Evolutionary conservation across 37 sponge, comb jelly and placozoan species (phyloP).

Genomic region (Mnemiopsis leidyi): DNA sequence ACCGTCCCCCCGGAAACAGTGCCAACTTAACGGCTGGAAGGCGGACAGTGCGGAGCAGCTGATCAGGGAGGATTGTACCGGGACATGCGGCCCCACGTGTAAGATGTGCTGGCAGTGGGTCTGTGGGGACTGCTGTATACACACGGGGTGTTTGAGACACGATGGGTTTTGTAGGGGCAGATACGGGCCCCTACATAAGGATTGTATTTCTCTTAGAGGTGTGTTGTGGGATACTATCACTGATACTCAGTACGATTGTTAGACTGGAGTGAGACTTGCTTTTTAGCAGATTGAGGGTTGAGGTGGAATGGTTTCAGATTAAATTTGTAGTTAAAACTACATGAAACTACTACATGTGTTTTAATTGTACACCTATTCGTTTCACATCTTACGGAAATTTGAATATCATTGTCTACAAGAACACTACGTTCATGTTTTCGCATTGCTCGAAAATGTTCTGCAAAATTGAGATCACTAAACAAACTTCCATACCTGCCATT

Average conservation of each 20-base stretch:
- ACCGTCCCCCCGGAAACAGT: neutral
- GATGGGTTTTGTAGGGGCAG: constrained; percentile 12
- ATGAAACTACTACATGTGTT: no score
- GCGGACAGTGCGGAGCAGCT: neutral
- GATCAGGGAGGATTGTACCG: neutral
- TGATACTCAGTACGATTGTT: constrained; percentile 4
- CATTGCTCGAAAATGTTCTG: no score
- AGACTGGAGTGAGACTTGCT: no score
- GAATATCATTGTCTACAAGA: no score
- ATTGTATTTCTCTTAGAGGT: neutral
- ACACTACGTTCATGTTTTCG: no score
- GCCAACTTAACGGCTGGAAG: neutral
- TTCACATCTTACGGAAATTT: no score
- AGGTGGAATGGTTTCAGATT: no score
- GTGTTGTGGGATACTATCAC: constrained; percentile 40
- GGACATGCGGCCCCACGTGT: constrained; percentile 5
- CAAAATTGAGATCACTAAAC: no score
- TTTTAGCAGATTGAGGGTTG: no score
- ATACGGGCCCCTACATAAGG: neutral
- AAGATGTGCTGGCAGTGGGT: constrained; percentile 12
- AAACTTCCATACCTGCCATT: no score
- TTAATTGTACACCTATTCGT: no score
- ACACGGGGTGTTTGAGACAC: constrained; percentile 28
- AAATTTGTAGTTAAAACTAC: no score
- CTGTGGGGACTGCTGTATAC: constrained; percentile 39